phyloP scores from a whole-genome alignment of 2,797 vertebrate species.

The Eospalax fontanierii region DNA sequence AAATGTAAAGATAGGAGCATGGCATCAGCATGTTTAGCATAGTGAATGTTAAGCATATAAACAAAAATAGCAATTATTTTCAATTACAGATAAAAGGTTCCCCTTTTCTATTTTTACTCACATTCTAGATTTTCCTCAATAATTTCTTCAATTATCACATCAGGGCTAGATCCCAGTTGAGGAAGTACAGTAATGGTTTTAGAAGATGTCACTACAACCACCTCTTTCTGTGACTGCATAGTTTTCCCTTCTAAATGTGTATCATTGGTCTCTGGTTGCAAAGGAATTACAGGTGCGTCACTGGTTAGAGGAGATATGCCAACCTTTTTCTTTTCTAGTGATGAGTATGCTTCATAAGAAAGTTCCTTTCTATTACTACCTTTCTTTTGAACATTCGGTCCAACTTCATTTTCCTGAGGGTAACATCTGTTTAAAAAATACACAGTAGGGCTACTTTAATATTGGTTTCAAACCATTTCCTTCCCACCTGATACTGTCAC shows the following conservation, averaged over 20 bases:
- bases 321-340: conserved; percentile 58
- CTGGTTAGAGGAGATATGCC: conserved; percentile 16
- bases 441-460: conserved; percentile 2
- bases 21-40: neutral
- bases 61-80: neutral
- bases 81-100: neutral
- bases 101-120: conserved; percentile 82
- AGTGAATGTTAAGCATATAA: conserved; percentile 16
- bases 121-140: conserved; percentile 88
- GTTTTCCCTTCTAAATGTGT: conserved; percentile 48
- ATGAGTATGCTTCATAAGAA: neutral
- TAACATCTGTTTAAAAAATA: conserved; percentile 80
- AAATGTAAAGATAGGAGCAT: neutral
- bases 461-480: conserved; percentile 23
- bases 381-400: neutral
- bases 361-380: conserved; percentile 71
- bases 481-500: conserved; percentile 14
- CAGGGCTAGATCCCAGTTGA: conserved; percentile 81
- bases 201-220: neutral
- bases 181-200: conserved; percentile 76
- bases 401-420: conserved; percentile 69
- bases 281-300: conserved; percentile 26
- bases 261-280: conserved; percentile 31
- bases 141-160: conserved; percentile 91
- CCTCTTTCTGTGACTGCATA: conserved; percentile 61